A percentile compares a stretch with the other conserved stretches of the same genome.
Evolutionary conservation across 2,113 vertebrate species (phyloP).

Genomic region (Pachypanchax playfairii): DNA sequence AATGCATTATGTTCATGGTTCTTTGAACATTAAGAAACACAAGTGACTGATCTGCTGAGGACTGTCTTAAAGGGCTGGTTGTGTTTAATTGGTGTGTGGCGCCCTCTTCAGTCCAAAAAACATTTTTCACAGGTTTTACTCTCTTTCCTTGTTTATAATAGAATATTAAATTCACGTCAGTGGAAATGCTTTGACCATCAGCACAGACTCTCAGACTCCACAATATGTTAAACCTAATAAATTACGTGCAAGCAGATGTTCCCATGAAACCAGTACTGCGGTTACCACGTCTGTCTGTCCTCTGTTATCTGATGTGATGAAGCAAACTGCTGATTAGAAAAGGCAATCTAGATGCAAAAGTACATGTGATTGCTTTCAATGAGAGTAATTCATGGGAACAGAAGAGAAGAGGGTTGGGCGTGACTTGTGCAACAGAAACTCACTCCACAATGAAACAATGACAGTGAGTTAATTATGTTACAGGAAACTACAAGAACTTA

Average conservation of each 20-base stretch:
- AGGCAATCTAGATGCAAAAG: slow-evolving; percentile 40
- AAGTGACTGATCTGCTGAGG: background rate
- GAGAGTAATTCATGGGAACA: slow-evolving; percentile 15
- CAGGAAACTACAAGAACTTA: background rate
- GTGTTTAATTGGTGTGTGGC: slow-evolving; percentile 27
- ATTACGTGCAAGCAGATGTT: slow-evolving; percentile 15
- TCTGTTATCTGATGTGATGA: slow-evolving; percentile 35
- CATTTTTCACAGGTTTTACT: background rate
- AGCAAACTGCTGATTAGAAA: slow-evolving; percentile 34
- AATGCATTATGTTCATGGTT: slow-evolving; percentile 15
- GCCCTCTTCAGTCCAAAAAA: slow-evolving; percentile 63
- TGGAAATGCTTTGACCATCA: no score
- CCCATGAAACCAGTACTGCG: slow-evolving; percentile 16
- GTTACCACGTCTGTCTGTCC: slow-evolving; percentile 42
- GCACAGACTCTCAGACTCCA: background rate
- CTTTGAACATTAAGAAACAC: background rate
- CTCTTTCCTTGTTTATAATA: background rate
- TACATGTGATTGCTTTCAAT: slow-evolving; percentile 14
- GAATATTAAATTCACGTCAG: no score
- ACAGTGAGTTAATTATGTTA: background rate
- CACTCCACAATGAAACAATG: background rate
- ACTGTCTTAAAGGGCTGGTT: background rate
- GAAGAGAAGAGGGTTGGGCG: slow-evolving; percentile 35
- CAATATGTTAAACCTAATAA: slow-evolving; percentile 7
- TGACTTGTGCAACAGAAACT: slow-evolving; percentile 35